Evolutionary conservation across 1,140 invertebrate genomes (phyloP), one percentile per base, ranked within the genome.

Genomic region (Lucilia cuprina): DNA sequence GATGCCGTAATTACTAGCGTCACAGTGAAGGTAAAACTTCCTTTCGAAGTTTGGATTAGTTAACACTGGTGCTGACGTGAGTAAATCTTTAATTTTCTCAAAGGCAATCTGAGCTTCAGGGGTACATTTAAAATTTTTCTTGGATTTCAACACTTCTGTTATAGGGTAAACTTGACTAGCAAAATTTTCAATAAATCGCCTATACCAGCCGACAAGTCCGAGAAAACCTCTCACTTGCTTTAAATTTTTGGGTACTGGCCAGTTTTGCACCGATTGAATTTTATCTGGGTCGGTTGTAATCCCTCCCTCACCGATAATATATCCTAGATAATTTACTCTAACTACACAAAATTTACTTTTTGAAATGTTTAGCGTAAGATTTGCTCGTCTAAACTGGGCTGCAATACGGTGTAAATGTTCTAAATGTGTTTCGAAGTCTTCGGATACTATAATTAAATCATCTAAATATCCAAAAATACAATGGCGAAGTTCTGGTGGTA

Each of bases 291-390:
- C 84, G 10, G 85, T 87, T 49, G 50, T 50, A 49, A 86, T 85
- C 12, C 82, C 83, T 60, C 86, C 83, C 21, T 84, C 83, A 14
- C 82, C 85, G 9, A 86, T 74, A 5, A 85, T 75, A 80, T 86
- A 86, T 0, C 85, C 85, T 4, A 86, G 35, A n/a, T 85, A 87
- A 35, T 85, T 74, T 13, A 85, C 84, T 47, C 89, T 84, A 14
- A 60, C 85, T 47, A 87, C 78, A 34, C 86, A 90, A 85, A 93
- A 93, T 60, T 91, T 83, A 65, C 88, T 91, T 87, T 93, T 92
- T 82, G 87, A 84, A 2, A 91, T 85, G 74, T 92, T 93, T 5
- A 93, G 86, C 17, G 91, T 93, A 1, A 93, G 84, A 30, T 88
- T 88, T 13, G 91, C 89, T 60, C 86, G 4, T 30, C 82, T 21